A percentile compares a stretch with the other conserved stretches of the same genome.
Evolutionary conservation across 2,888 invertebrate species (phyloP).

Genomic region (Miltochrista miniata): DNA sequence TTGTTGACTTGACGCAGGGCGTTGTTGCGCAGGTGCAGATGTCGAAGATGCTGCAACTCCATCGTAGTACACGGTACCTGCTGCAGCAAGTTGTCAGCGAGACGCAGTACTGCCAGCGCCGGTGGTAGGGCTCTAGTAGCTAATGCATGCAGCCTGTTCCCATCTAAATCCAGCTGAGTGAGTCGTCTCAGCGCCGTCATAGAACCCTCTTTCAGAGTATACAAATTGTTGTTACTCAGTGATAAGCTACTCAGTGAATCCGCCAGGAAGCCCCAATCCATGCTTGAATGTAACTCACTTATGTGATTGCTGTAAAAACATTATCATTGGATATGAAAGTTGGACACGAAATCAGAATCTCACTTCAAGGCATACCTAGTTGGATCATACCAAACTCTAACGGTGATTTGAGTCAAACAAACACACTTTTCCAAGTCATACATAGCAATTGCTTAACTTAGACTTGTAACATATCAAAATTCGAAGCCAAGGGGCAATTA

Average conservation of each 20-base stretch:
- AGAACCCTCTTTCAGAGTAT: slow-evolving; percentile 67
- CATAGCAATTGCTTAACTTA: too few species aligned
- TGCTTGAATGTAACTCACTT: slow-evolving; percentile 45
- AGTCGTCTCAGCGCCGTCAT: slow-evolving; percentile 85
- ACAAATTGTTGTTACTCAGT: slow-evolving; percentile 90
- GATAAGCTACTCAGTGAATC: slow-evolving; percentile 89
- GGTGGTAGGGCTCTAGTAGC: slow-evolving; percentile 83
- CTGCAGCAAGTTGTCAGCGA: slow-evolving; percentile 86
- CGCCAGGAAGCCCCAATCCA: slow-evolving; percentile 88
- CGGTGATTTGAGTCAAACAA: too few species aligned
- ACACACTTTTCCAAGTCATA: too few species aligned
- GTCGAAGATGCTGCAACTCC: slow-evolving; percentile 83
- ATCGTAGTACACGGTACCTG: slow-evolving; percentile 83
- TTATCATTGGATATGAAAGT: too few species aligned
- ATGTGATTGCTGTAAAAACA: slow-evolving; percentile 87
- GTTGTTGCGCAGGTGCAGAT: slow-evolving; percentile 84
- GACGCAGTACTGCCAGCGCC: slow-evolving; percentile 84
- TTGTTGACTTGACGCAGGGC: slow-evolving; percentile 44
- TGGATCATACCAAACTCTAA: too few species aligned
- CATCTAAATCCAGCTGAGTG: slow-evolving; percentile 85
- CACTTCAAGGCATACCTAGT: too few species aligned
- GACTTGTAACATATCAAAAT: too few species aligned
- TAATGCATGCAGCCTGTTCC: slow-evolving; percentile 85
- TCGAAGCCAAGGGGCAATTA: too few species aligned
- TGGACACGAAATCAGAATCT: too few species aligned